These are phyloP conservation scores for Astyanax mexicanus DNA, from an alignment of 2,797 vertebrate species.

Conservation along the genomic window DNA sequence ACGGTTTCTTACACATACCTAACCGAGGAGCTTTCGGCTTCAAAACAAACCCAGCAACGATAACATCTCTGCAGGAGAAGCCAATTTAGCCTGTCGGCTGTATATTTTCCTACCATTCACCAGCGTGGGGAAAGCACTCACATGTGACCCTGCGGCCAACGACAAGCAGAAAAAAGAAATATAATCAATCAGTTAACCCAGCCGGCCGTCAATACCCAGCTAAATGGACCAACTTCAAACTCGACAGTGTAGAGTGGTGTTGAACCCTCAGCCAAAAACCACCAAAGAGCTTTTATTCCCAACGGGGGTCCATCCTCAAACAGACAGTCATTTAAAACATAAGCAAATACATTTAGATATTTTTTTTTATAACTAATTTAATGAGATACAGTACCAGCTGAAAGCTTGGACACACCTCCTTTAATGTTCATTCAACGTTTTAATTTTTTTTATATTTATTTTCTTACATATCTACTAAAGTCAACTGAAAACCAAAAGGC, in stretches of 20 bases:
- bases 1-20: slow-evolving; percentile 31
- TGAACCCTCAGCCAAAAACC: not conserved
- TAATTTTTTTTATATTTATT: no score
- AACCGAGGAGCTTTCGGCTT: slow-evolving; percentile 36
- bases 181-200: slow-evolving; percentile 39
- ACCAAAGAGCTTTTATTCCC: not conserved
- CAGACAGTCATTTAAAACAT: not conserved
- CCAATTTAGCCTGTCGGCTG: slow-evolving; percentile 51
- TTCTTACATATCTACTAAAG: no score
- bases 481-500: no score
- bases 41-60: slow-evolving; percentile 51
- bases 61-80: slow-evolving; percentile 55
- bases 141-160: slow-evolving; percentile 34
- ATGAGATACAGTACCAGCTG: no score
- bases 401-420: no score
- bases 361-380: no score
- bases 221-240: not conserved
- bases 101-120: slow-evolving; percentile 60
- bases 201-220: not conserved
- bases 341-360: not conserved
- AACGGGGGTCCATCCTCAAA: not conserved
- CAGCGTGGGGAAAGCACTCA: slow-evolving; percentile 43
- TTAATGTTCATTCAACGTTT: no score
- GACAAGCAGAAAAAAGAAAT: slow-evolving; percentile 37
- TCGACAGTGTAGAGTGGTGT: not conserved